Evolutionary conservation across 1,140 invertebrate species (phyloP).

Genomic region (Callitettix versicolor): DNA sequence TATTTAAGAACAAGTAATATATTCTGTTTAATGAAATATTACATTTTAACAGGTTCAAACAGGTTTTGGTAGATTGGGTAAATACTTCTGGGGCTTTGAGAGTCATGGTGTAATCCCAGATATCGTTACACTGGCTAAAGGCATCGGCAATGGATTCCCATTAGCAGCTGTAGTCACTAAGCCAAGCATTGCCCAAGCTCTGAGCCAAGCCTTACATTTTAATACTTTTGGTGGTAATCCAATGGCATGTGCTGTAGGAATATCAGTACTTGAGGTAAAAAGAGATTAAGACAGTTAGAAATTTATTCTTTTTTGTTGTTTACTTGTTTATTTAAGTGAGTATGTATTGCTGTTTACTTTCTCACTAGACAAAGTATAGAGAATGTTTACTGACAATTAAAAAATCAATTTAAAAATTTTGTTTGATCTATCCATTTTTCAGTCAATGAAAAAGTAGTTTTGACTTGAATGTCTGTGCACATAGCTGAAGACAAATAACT

Average conservation of each 20-base stretch:
- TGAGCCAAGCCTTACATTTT: constrained; percentile 74
- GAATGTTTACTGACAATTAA: too few relatives aligned
- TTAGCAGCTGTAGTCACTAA: constrained; percentile 89
- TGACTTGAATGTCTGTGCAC: too few relatives aligned
- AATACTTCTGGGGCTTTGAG: constrained; percentile 92
- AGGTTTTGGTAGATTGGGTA: constrained; percentile 88
- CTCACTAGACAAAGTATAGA: neutral
- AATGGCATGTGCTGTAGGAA: constrained; percentile 73
- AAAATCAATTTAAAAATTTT: too few relatives aligned
- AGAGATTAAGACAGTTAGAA: neutral
- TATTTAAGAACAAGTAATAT: too few relatives aligned
- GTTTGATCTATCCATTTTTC: too few relatives aligned
- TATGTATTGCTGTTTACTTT: neutral
- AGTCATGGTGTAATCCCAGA: constrained; percentile 77
- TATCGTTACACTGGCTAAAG: constrained; percentile 83
- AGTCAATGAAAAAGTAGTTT: too few relatives aligned
- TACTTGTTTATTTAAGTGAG: neutral
- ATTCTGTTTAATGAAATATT: too few relatives aligned
- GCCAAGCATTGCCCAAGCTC: constrained; percentile 62
- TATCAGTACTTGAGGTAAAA: constrained; percentile 75
- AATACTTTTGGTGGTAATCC: constrained; percentile 97
- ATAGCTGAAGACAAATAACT: too few relatives aligned
- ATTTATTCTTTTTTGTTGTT: neutral
- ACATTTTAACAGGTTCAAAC: constrained; percentile 65
- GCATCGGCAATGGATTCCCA: constrained; percentile 90